Base-by-base conservation (phyloP, 2,113 vertebrate genomes). In the Nanorana parkeri region DNA sequence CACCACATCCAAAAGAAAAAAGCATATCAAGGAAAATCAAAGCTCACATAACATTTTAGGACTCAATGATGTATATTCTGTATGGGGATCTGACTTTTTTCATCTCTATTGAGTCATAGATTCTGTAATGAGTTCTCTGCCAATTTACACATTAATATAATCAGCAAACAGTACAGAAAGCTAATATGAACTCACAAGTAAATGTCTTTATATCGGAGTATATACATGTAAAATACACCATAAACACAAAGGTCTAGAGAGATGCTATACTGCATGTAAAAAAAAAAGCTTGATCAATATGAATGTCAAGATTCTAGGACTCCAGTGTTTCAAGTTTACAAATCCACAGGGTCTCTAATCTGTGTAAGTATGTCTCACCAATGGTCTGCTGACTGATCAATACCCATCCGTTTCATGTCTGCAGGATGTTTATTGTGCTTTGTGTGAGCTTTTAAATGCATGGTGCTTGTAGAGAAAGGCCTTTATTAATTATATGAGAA, bases 331-430 rank as follows among this genome's bases (percentile, higher is more conserved):
- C 10, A 61, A 60, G 58, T 61, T 75, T 61, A 75, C 72, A 75
- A 41, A 36, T 61, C 72, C n/a, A 21, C 72, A 61, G 55, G 72
- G 72, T 75, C 72, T 61, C 72, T 75, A 75, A 75, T 75, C 72
- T 41, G 28, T 41, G 29, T 6, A 75, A 60, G 32, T 75, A 32
- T 21, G 21, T 21, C 28, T 36, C 72, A 41, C 72, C 72, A 24
- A 41, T 61, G 72, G 72, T 60, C 28, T 23, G 7, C 72, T 41
- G 52, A 29, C 72, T 23, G 29, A 75, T 75, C 72, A 61, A 75
- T 75, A 61, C 21, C 20, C 32, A 56, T 36, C 11, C 5, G 6
- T 75, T 75, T 74, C 15, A 60, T 41, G 55, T 61, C 72, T 21
- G 26, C 72, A 75, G 72, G 72, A 75, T 19, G 52, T 56, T 58